Conservation (phyloP, 1,140 invertebrate species). For the Parasteatoda tepidariorum region DNA sequence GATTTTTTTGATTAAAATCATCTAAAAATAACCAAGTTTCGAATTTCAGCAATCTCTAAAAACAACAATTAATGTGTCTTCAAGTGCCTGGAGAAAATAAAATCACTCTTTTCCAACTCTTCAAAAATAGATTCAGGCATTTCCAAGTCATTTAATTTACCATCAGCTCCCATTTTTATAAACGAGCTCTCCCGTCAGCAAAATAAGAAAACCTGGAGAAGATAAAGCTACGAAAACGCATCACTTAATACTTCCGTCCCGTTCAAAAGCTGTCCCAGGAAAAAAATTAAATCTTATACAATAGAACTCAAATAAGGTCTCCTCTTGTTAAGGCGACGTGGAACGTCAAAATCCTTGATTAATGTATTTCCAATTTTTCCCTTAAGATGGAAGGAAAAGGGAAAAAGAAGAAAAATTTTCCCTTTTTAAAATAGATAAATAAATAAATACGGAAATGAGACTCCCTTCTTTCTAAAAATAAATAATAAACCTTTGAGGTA, state of each 20-base stretch:
- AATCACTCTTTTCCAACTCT: background rate
- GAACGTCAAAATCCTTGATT: slow-evolving; percentile 43
- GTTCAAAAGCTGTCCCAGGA: background rate
- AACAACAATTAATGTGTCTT: too few species aligned
- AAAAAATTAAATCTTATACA: background rate
- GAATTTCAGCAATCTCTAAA: too few species aligned
- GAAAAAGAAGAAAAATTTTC: background rate
- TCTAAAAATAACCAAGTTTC: too few species aligned
- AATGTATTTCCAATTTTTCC: slow-evolving; percentile 37
- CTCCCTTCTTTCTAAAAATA: slow-evolving; percentile 17
- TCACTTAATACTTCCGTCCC: background rate
- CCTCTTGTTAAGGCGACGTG: background rate
- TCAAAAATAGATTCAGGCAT: background rate
- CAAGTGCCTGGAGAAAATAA: too few species aligned
- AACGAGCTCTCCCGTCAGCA: background rate
- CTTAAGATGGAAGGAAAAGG: background rate
- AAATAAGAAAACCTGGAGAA: background rate
- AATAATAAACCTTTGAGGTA: slow-evolving; percentile 15
- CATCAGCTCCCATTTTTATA: background rate
- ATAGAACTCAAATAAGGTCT: slow-evolving; percentile 3
- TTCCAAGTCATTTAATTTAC: background rate
- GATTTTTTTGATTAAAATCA: too few species aligned
- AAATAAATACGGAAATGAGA: slow-evolving; percentile 31
- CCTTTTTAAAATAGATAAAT: slow-evolving; percentile 26
- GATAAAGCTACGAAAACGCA: background rate